Evolutionary conservation across 2,113 vertebrate genomes (phyloP).

Genomic region (Furnarius figulus): DNA sequence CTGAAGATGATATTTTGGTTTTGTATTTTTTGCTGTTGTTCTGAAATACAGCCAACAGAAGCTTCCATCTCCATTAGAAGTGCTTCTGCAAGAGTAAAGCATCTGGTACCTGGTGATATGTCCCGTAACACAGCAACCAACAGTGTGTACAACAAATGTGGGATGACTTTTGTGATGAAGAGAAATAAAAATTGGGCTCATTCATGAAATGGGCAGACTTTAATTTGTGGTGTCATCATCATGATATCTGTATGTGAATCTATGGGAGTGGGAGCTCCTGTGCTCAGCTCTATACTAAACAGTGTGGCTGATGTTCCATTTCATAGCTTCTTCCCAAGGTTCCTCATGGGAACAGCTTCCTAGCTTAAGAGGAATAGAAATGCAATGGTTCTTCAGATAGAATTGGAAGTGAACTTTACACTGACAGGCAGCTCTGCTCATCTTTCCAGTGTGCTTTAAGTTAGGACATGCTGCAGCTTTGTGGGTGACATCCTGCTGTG

Average conservation of each 20-base stretch:
- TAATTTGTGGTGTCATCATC: not conserved
- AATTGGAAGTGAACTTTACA: not conserved
- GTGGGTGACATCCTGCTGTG: not conserved
- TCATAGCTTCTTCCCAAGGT: not conserved
- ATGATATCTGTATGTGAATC: not conserved
- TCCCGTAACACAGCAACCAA: constrained; percentile 61
- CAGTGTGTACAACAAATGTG: constrained; percentile 57
- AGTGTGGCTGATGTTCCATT: not conserved
- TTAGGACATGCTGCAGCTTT: not conserved
- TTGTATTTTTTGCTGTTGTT: constrained; percentile 70
- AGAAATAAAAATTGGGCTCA: constrained; percentile 61
- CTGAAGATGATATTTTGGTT: constrained; percentile 76
- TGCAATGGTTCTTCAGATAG: not conserved
- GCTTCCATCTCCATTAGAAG: constrained; percentile 78
- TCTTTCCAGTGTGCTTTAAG: not conserved
- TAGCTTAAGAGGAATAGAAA: not conserved
- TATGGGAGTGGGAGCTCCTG: not conserved
- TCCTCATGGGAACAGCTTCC: not conserved
- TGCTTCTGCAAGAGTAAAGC: constrained; percentile 73
- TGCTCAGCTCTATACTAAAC: not conserved
- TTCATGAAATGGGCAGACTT: constrained; percentile 48
- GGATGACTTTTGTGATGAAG: constrained; percentile 66
- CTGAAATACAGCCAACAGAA: constrained; percentile 69
- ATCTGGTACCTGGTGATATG: constrained; percentile 56
- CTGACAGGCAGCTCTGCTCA: not conserved